phyloP scores from a whole-genome alignment of 2,113 vertebrate species.

The Cygnus atratus region DNA sequence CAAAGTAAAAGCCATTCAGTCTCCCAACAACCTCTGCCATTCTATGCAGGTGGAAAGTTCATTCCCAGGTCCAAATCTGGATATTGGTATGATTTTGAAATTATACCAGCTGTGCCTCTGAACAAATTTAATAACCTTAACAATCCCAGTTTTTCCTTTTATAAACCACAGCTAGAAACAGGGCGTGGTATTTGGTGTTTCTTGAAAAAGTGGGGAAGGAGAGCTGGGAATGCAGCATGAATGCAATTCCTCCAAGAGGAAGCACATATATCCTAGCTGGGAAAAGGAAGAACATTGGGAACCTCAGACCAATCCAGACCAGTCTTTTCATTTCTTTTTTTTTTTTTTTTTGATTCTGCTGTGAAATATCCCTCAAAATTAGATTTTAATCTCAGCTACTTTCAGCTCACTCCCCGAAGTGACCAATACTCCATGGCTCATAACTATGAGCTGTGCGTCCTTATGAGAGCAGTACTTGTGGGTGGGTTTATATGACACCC shows the following conservation, averaged over 20 bases:
- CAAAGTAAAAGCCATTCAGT: not conserved
- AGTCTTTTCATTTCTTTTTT: not conserved
- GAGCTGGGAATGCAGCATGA: not conserved
- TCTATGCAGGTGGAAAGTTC: not conserved
- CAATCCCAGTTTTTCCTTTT: not conserved
- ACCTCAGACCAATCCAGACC: not conserved
- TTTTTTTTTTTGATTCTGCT: no score
- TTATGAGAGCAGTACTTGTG: not conserved
- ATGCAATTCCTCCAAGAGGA: not conserved
- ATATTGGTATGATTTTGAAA: not conserved
- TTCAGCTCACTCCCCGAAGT: not conserved
- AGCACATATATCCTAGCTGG: not conserved
- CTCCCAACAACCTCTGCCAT: not conserved
- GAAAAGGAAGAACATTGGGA: not conserved
- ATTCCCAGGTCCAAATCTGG: not conserved
- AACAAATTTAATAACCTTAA: not conserved
- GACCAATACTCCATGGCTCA: not conserved
- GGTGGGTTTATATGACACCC: not conserved
- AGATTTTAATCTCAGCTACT: not conserved
- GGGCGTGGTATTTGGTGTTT: not conserved
- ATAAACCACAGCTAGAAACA: not conserved
- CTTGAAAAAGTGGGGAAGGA: not conserved
- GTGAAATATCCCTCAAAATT: no score
- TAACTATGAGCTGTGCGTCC: not conserved
- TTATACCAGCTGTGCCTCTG: not conserved